Percentiles rank a stretch among this genome's conserved stretches.
Conservation (phyloP, 2,113 vertebrate species). For the Engraulis encrasicolus region DNA sequence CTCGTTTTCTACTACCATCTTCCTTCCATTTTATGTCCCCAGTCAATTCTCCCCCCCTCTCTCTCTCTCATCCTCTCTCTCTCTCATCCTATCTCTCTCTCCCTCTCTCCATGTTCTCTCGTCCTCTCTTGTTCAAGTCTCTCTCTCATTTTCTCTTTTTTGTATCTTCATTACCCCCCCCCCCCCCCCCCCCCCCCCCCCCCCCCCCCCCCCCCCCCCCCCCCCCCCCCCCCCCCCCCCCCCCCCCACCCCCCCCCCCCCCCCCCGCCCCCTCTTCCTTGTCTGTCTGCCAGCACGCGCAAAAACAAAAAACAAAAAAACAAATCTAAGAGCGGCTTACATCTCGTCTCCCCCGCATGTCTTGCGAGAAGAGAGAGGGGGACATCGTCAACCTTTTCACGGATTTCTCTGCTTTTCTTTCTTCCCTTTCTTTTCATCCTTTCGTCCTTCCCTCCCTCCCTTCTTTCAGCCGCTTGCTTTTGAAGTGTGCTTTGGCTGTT, state of each 20-base stretch:
- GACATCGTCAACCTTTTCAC: constrained; percentile 65
- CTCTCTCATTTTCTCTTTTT: constrained; percentile 39
- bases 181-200: constrained; percentile 41
- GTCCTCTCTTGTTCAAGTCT: constrained; percentile 15
- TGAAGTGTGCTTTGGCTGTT: constrained; percentile 66
- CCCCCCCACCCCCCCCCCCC: constrained; percentile 26
- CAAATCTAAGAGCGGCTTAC: constrained; percentile 63
- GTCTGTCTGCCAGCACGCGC: constrained; percentile 72
- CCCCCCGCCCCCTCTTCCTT: constrained; percentile 56
- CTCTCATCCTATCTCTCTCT: background rate
- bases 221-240: constrained; percentile 52
- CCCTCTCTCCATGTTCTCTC: background rate
- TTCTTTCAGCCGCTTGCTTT: constrained; percentile 55
- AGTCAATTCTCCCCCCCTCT: background rate
- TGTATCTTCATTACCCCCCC: constrained; percentile 33
- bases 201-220: constrained; percentile 38
- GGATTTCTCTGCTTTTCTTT: constrained; percentile 40
- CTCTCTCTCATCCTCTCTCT: background rate
- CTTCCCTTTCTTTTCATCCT: constrained; percentile 65
- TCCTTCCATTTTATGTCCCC: background rate
- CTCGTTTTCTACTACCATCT: no score
- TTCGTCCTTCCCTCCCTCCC: constrained; percentile 70
- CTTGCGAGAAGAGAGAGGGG: constrained; percentile 61
- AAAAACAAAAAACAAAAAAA: constrained; percentile 54
- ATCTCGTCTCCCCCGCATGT: constrained; percentile 61